These are phyloP conservation scores for Prinia subflava DNA, from an alignment of 2,113 vertebrate species.

Conservation along the genomic window DNA sequence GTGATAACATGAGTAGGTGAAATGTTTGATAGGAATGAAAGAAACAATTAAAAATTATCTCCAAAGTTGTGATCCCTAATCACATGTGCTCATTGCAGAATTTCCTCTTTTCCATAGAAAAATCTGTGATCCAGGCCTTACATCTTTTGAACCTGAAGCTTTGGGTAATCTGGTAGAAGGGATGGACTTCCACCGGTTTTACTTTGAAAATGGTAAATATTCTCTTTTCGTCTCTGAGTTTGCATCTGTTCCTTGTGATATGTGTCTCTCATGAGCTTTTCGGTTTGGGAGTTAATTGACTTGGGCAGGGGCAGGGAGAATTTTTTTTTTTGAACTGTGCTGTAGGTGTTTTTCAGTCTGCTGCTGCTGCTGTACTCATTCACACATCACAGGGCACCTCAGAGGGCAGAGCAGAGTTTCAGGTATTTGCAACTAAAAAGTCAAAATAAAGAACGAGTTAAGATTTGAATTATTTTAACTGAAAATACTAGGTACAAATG, in stretches of 20 bases:
- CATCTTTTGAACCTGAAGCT: constrained; percentile 95
- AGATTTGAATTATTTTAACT: background rate
- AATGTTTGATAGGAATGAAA: background rate
- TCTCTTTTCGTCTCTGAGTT: background rate
- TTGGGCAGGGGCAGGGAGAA: background rate
- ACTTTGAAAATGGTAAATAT: constrained; percentile 91
- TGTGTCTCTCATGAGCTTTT: background rate
- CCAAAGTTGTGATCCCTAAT: background rate
- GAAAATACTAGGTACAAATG: background rate
- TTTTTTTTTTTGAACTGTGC: background rate
- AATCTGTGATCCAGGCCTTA: constrained; percentile 96
- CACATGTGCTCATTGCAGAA: background rate
- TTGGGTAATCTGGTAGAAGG: constrained; percentile 97
- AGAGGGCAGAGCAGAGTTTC: background rate
- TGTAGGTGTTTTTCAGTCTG: background rate
- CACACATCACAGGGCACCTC: background rate
- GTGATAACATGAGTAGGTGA: background rate
- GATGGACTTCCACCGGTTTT: constrained; percentile 97
- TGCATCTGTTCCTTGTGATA: background rate
- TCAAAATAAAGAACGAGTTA: background rate
- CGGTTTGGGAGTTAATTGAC: background rate
- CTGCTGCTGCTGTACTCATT: background rate
- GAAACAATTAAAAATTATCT: background rate
- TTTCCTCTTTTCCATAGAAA: constrained; percentile 77
- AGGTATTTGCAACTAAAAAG: background rate